Conservation (phyloP, 2,888 invertebrate species). For the Chamaedrilus cognettii region DNA sequence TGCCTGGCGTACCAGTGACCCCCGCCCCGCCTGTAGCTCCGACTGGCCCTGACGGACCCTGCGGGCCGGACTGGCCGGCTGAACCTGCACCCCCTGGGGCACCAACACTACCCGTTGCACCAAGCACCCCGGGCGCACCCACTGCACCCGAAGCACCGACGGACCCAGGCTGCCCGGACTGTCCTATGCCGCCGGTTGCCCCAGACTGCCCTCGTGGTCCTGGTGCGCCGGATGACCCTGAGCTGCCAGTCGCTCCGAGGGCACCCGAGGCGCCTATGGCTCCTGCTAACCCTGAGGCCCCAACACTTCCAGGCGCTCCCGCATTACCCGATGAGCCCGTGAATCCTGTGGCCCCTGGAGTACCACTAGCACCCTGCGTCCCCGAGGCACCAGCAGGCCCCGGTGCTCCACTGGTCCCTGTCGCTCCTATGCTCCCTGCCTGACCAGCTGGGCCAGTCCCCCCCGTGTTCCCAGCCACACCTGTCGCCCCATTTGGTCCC, state of each 20-base stretch:
- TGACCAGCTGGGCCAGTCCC: neutral
- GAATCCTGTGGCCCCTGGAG: conserved; percentile 10
- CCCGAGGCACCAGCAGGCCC: neutral
- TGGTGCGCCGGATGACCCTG: conserved; percentile 1
- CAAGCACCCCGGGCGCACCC: conserved; percentile 26
- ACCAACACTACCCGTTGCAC: conserved; percentile 63
- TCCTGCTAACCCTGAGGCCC: conserved; percentile 3
- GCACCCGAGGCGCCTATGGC: neutral
- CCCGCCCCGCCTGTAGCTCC: conserved; percentile 28
- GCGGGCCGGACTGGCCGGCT: conserved; percentile 43
- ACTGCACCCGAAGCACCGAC: conserved; percentile 57
- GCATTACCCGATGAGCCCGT: conserved; percentile 7
- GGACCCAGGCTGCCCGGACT: conserved; percentile 18
- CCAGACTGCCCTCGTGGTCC: conserved; percentile 3
- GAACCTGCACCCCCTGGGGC: conserved; percentile 20
- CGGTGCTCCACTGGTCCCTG: neutral
- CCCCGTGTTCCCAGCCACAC: conserved; percentile 9
- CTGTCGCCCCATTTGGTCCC: conserved; percentile 25
- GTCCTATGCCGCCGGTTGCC: conserved; percentile 15
- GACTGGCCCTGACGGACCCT: conserved; percentile 25
- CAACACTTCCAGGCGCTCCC: neutral
- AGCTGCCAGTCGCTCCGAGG: neutral
- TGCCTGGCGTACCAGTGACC: conserved; percentile 26
- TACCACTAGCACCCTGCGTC: neutral
- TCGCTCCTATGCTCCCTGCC: neutral